A percentile compares a stretch with the other conserved stretches of the same genome.
These are phyloP conservation scores for Drosophila sechellia DNA, from an alignment of 1,140 invertebrate species.

Conservation along the genomic window DNA sequence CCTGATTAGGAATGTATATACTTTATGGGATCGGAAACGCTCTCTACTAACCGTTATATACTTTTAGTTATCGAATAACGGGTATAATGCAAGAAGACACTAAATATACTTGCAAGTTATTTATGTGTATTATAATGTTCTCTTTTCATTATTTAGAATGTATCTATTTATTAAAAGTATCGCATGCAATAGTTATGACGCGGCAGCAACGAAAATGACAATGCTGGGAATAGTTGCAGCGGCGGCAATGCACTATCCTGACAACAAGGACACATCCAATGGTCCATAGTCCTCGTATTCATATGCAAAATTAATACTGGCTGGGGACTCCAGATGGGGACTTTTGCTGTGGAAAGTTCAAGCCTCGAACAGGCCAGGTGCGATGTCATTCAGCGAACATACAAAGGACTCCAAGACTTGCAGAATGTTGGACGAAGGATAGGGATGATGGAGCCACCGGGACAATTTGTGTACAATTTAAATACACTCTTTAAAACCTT, in stretches of 20 bases:
- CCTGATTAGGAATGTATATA: too few relatives aligned
- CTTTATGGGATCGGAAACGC: too few relatives aligned
- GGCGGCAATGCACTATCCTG: background rate
- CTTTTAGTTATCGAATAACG: too few relatives aligned
- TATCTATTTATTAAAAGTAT: constrained; percentile 38
- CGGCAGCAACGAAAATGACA: constrained; percentile 1
- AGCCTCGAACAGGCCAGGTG: constrained; percentile 12
- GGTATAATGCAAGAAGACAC: too few relatives aligned
- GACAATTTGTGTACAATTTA: background rate
- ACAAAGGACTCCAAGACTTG: constrained; percentile 1
- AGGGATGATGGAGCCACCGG: background rate
- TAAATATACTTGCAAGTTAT: too few relatives aligned
- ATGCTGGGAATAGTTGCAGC: background rate
- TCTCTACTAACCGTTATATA: too few relatives aligned
- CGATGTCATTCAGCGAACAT: constrained; percentile 7
- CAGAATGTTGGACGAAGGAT: background rate
- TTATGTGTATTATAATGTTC: too few relatives aligned
- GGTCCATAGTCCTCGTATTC: constrained; percentile 42
- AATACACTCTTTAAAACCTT: background rate
- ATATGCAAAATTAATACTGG: constrained; percentile 66
- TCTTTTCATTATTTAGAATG: too few relatives aligned
- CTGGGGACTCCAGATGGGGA: constrained; percentile 9
- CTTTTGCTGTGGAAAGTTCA: constrained; percentile 16
- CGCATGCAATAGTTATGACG: constrained; percentile 48
- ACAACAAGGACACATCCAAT: constrained; percentile 39